Percentiles rank a stretch among this genome's conserved stretches.
Conservation (phyloP, 2,113 vertebrate genomes). For the Larimichthys polyactis region DNA sequence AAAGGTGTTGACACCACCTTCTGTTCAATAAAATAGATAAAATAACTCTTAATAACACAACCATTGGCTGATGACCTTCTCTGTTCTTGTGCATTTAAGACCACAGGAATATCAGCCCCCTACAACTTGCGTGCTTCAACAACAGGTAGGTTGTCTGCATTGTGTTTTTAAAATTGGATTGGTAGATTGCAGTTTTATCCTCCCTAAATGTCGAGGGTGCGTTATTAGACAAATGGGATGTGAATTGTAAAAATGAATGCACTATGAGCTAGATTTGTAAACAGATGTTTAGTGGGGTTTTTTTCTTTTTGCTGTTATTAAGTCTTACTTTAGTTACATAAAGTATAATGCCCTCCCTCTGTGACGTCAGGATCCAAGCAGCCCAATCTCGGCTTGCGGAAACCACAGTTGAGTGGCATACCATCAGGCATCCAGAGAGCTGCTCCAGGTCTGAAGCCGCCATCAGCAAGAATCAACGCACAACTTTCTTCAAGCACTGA, state of each 20-base stretch:
- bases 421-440: slow-evolving; percentile 43
- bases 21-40: background rate
- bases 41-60: background rate
- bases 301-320: background rate
- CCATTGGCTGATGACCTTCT: background rate
- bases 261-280: too few species aligned
- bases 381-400: slow-evolving; percentile 40
- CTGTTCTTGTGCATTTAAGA: slow-evolving; percentile 49
- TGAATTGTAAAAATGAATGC: background rate
- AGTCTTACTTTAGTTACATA: background rate
- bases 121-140: slow-evolving; percentile 50
- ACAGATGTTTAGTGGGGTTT: background rate
- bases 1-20: background rate
- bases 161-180: background rate
- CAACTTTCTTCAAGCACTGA: slow-evolving; percentile 11
- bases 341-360: background rate
- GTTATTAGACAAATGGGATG: background rate
- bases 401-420: slow-evolving; percentile 11
- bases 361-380: slow-evolving; percentile 44
- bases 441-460: slow-evolving; percentile 16
- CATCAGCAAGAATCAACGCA: slow-evolving; percentile 12
- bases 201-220: background rate
- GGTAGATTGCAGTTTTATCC: background rate
- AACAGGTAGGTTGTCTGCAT: slow-evolving; percentile 49
- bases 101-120: slow-evolving; percentile 18